phyloP scores from a whole-genome alignment of 2,888 invertebrate genomes.

The Acleris sparsana region DNA sequence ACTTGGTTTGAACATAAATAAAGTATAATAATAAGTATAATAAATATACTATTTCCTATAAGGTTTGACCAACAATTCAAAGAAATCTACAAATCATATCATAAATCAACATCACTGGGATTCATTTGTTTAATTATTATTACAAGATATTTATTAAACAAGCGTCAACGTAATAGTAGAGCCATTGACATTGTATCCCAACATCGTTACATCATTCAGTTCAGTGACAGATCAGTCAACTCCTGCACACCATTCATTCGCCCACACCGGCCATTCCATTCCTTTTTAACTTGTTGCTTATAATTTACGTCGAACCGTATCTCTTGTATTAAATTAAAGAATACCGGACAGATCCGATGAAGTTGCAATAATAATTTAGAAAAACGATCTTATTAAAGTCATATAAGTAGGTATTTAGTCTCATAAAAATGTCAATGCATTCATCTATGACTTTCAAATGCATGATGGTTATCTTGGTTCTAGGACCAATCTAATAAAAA shows the following conservation, averaged over 20 bases:
- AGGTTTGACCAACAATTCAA: too few relatives aligned
- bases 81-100: constrained; percentile 7
- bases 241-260: constrained; percentile 67
- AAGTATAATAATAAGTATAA: too few relatives aligned
- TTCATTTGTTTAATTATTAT: constrained; percentile 25
- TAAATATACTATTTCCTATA: too few relatives aligned
- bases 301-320: constrained; percentile 18
- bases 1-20: too few relatives aligned
- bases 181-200: constrained; percentile 57
- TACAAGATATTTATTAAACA: constrained; percentile 37
- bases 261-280: constrained; percentile 59
- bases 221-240: constrained; percentile 71
- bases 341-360: background rate
- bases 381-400: too few relatives aligned
- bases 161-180: constrained; percentile 45
- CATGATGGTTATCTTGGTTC: too few relatives aligned
- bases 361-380: background rate
- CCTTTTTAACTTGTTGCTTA: constrained; percentile 41
- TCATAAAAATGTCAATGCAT: too few relatives aligned
- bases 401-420: too few relatives aligned
- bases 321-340: background rate
- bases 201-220: constrained; percentile 76
- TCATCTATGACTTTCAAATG: too few relatives aligned
- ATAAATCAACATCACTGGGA: constrained; percentile 16
- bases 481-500: too few relatives aligned